Conservation (phyloP, 2,888 invertebrate species). For the Philhelius pedissequus region DNA sequence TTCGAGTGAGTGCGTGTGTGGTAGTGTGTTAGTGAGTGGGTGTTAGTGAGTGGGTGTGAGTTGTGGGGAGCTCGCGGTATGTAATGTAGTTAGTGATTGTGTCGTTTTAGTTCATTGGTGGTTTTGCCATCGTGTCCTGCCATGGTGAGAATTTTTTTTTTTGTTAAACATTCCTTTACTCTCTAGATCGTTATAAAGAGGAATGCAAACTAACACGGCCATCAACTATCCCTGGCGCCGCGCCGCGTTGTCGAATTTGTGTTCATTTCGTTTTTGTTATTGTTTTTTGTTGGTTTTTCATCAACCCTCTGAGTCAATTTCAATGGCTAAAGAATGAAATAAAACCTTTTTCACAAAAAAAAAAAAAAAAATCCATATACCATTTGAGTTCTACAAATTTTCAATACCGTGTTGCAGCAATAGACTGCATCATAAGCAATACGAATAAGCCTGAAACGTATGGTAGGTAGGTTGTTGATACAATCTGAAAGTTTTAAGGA, state of each 20-base stretch:
- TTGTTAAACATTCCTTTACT: background rate
- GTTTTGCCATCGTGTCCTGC: background rate
- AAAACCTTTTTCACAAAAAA: background rate
- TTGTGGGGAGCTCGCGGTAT: constrained; percentile 2
- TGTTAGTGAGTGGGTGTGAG: background rate
- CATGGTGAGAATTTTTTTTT: constrained; percentile 12
- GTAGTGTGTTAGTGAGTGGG: background rate
- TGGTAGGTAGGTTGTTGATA: constrained; percentile 29
- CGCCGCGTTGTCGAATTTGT: background rate
- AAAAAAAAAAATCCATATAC: background rate
- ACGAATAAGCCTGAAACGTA: background rate
- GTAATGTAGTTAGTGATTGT: constrained; percentile 28
- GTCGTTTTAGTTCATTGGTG: background rate
- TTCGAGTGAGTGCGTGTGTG: background rate
- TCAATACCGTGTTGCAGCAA: background rate
- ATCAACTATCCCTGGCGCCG: background rate
- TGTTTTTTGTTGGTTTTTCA: constrained; percentile 31
- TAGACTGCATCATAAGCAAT: background rate
- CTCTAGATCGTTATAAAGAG: too few relatives aligned
- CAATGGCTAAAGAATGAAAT: background rate
- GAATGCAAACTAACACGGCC: background rate
- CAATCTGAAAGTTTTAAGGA: constrained; percentile 21
- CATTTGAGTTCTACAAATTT: background rate
- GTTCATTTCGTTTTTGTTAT: background rate
- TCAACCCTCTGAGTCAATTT: constrained; percentile 35